Evolutionary conservation across 2,797 vertebrate species (phyloP).

Genomic region (Buphagus erythrorhynchus): DNA sequence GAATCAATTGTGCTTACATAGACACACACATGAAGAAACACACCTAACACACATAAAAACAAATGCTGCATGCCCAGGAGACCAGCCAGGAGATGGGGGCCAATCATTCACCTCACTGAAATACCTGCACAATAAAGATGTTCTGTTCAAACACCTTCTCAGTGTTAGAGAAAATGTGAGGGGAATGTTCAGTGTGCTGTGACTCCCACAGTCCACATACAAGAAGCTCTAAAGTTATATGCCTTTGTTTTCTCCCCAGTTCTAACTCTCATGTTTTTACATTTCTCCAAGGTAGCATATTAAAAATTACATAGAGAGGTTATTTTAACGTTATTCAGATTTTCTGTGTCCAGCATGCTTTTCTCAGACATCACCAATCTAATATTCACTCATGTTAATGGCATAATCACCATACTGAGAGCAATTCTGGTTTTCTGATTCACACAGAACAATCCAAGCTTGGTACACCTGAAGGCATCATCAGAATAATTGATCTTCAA

Average conservation of each 20-base stretch:
- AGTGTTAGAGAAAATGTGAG: fast-evolving
- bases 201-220: not conserved
- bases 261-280: not conserved
- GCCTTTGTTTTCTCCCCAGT: not conserved
- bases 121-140: not conserved
- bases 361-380: not conserved
- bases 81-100: not conserved
- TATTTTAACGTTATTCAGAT: not conserved
- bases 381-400: not conserved
- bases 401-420: not conserved
- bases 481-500: not conserved
- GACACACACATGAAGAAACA: not conserved
- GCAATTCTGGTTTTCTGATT: not conserved
- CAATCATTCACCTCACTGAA: not conserved
- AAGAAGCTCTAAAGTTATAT: not conserved
- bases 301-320: not conserved
- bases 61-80: not conserved
- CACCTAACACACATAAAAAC: fast-evolving
- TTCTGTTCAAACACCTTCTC: not conserved
- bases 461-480: not conserved
- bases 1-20: not conserved
- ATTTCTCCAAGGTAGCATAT: not conserved
- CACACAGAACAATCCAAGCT: not conserved
- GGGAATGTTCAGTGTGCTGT: not conserved
- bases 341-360: not conserved